Conservation (phyloP, 2,797 vertebrate species). For the Anguilla obscura region DNA sequence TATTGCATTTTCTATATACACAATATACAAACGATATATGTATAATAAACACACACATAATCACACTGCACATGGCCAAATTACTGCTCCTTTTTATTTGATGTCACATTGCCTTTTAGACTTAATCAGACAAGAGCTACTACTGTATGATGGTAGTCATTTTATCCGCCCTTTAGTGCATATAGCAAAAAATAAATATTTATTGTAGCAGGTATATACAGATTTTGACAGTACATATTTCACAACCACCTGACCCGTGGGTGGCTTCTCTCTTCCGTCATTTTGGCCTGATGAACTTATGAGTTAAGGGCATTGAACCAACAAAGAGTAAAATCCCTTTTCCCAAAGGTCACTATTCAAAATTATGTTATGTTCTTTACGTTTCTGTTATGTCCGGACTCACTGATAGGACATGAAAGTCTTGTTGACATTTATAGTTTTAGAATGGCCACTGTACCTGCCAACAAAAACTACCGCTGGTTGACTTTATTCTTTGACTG, state of each 20-base stretch:
- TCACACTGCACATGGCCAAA: background rate
- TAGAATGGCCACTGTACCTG: slow-evolving; percentile 41
- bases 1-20: background rate
- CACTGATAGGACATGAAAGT: slow-evolving; percentile 39
- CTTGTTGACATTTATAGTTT: slow-evolving; percentile 51
- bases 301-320: slow-evolving; percentile 40
- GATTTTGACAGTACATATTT: slow-evolving; percentile 1
- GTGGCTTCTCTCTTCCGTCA: slow-evolving; percentile 19
- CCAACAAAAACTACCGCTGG: background rate
- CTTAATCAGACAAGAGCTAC: background rate
- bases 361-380: slow-evolving; percentile 35
- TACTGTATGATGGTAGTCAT: background rate
- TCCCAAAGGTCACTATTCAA: slow-evolving; percentile 44
- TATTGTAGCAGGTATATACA: background rate
- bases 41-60: background rate
- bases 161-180: background rate
- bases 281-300: slow-evolving; percentile 26
- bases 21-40: background rate
- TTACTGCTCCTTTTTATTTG: background rate
- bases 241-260: background rate
- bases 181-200: slow-evolving; percentile 1
- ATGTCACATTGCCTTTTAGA: background rate
- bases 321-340: slow-evolving; percentile 39
- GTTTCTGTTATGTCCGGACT: slow-evolving; percentile 43
- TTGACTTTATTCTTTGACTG: slow-evolving; percentile 12